phyloP scores from a whole-genome alignment of 1,140 invertebrate genomes.

The Zaprionus lachaisei region DNA sequence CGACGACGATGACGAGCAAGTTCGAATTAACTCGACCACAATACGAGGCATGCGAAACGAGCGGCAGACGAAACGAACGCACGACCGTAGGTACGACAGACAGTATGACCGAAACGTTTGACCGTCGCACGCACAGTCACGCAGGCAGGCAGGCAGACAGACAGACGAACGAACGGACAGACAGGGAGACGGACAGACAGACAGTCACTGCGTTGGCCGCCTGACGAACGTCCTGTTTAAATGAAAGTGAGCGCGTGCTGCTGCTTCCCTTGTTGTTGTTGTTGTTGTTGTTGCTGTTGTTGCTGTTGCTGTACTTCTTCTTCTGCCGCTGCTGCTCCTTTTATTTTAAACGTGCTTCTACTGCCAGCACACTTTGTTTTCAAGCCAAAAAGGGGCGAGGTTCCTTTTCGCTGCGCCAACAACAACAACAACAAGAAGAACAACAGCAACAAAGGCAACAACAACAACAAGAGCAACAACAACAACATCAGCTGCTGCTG shows the following conservation, averaged over 20 bases:
- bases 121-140: no score
- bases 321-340: background rate
- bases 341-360: background rate
- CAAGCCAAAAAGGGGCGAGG: background rate
- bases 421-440: background rate
- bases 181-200: background rate
- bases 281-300: background rate
- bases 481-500: conserved; percentile 9
- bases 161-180: conserved; percentile 7
- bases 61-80: conserved; percentile 8
- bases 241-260: conserved; percentile 44
- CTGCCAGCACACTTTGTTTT: background rate
- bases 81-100: background rate
- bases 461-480: conserved; percentile 4
- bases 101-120: no score
- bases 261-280: background rate
- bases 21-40: conserved; percentile 77
- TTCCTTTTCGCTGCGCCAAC: background rate
- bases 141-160: background rate
- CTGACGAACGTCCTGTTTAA: conserved; percentile 44
- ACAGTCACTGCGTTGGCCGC: conserved; percentile 11
- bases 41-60: conserved; percentile 53
- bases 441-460: no score
- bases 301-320: background rate
- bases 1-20: conserved; percentile 45